Conservation (phyloP, 1,140 invertebrate species). For the Saccostrea cuccullata region DNA sequence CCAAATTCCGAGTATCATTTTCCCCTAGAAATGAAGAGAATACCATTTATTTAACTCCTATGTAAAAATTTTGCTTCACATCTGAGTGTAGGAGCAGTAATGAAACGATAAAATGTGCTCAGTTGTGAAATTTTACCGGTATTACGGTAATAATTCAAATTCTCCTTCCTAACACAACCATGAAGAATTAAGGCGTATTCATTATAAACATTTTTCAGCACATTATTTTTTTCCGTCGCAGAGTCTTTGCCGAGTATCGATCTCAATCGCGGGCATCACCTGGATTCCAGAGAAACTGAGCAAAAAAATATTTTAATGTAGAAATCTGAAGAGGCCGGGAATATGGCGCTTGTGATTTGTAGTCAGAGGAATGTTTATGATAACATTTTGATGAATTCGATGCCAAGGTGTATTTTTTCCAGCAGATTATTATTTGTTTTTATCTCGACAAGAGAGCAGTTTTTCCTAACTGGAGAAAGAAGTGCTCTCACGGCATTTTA, state of each 20-base stretch:
- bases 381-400: slow-evolving; percentile 8
- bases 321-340: neutral
- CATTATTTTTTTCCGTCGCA: neutral
- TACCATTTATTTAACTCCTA: neutral
- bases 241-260: slow-evolving; percentile 12
- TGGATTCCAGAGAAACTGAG: slow-evolving; percentile 7
- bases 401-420: neutral
- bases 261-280: neutral
- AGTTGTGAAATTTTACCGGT: neutral
- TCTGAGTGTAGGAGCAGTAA: neutral
- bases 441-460: neutral
- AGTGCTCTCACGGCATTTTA: too few species aligned
- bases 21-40: neutral
- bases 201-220: slow-evolving; percentile 18
- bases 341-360: neutral
- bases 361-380: slow-evolving; percentile 3
- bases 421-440: slow-evolving; percentile 1
- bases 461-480: too few species aligned
- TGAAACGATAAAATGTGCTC: neutral
- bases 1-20: neutral
- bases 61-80: neutral
- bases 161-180: neutral
- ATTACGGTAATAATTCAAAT: neutral
- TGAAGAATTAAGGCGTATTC: neutral
- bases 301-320: slow-evolving; percentile 5